Evolutionary conservation across 2,797 vertebrate species (phyloP), one percentile per base, ranked within the genome.

Genomic region (Selene dorsalis): DNA sequence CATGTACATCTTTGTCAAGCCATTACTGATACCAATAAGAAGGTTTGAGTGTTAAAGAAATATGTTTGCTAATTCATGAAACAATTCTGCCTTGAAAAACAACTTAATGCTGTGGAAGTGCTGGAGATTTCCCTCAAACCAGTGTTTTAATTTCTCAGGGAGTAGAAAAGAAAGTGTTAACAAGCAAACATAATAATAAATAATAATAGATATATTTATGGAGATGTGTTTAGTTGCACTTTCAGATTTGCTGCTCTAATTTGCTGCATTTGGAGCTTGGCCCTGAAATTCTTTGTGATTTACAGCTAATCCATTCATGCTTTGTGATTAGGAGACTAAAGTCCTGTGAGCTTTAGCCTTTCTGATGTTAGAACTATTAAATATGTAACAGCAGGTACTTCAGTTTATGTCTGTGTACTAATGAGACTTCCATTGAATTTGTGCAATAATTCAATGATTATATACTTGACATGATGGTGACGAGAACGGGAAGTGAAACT

Each of bases 71-170:
- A 57, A 55, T 61, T 20, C 12, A 69, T 75, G 20, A 76, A 75
- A 66, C 73, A 57, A 38, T 39, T 76, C 35, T 56, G 82, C 80
- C 73, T 87, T 84, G 85, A 77, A 56, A 76, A 77, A 58, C 39
- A 81, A 64, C 17, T 41, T 38, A 38, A 71, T 77, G 47, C 56
- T 80, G 47, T 79, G 50, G 9, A 62, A 72, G 43, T 82, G 58
- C 48, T 82, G 63, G 39, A 73, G 69, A 75, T 73, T n/a, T 85
- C 60, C 20, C 85, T 83, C 75, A 48, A 48, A 73, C 41, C 64
- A 72, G 83, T 86, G 82, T 87, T 87, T 85, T 78, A 69, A 53
- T 88, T 87, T 90, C 92, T 93, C 90, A 91, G 90, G 91, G 90
- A 93, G 66, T 61, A 74, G 10, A 84, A 53, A 72, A 35, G 52